Evolutionary conservation across 1,140 invertebrate species (phyloP).

Genomic region (Zaprionus africanus): DNA sequence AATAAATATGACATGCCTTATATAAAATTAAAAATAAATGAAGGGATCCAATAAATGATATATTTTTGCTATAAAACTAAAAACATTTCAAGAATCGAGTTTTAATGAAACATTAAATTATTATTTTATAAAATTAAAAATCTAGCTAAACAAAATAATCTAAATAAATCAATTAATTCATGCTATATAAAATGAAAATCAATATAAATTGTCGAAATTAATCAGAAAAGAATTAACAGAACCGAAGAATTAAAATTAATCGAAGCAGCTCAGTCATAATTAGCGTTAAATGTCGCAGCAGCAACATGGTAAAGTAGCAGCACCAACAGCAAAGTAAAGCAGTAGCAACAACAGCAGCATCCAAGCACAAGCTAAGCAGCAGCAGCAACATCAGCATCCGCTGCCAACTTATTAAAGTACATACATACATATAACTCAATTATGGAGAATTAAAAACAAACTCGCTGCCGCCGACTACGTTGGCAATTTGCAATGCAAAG

Average conservation of each 20-base stretch:
- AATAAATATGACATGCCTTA: no score
- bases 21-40: no score
- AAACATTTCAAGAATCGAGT: no score
- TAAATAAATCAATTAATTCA: no score
- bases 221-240: no score
- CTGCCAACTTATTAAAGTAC: conserved; percentile 78
- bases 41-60: no score
- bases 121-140: no score
- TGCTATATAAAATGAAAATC: not conserved
- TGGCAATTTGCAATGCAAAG: conserved; percentile 72
- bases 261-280: conserved; percentile 64
- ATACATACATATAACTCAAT: conserved; percentile 82
- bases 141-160: no score
- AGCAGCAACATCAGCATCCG: conserved; percentile 71
- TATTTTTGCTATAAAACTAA: no score
- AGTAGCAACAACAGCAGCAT: conserved; percentile 2
- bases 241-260: conserved; percentile 60
- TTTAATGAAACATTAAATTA: no score
- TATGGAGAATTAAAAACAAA: conserved; percentile 81
- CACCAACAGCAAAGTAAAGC: conserved; percentile 25
- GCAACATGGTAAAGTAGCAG: not conserved
- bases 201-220: no score
- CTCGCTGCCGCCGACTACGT: conserved; percentile 57
- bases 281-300: conserved; percentile 68
- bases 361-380: not conserved